Evolutionary conservation across 1,140 invertebrate species (phyloP), one percentile per base, ranked within the genome.

Genomic region (Venustaconcha ellipsiformis): DNA sequence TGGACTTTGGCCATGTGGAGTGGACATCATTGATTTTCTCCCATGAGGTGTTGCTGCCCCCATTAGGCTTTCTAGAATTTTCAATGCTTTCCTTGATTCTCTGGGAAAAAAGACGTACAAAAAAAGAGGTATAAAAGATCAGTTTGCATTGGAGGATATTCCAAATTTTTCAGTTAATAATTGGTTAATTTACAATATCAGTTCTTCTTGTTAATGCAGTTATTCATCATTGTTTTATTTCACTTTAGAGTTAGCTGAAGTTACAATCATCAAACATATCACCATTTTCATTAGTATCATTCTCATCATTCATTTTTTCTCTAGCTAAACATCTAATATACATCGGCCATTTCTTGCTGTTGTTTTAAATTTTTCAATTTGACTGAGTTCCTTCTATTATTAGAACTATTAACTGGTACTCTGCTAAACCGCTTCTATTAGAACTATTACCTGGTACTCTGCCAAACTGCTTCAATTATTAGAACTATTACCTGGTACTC

Each of bases 81-180:
- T 78, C 73, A 84, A 74, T 48, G 83, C 83, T 78, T 81, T 84
- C 74, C 80, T 82, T 66, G 83, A 79, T 78, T 84, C 83, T 75
- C 82, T 84, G 80, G 57, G 75, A 76, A 20, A 67, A 30, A 4
- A 30, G 26, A 30, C 26, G 4, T 30, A 0, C 26, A 30, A 30
- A 67, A 73, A 56, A 8, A 69, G 56, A 64, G 23, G 37, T 14
- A 12, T 58, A 18, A 20, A 59, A n/a, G 56, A 55, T 67, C 2
- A 15, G 18, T 5, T 14, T 18, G 57, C n/a, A 2, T 37, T 30
- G 11, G 8, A 11, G 8, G 59, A 30, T 14, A 37, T 30, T 11
- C 8, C 48, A 55, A 26, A 37, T 59, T 48, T n/a, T 37, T 17
- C 30, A 37, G n/a, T 18, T 15, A 66, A 14, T 23, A 14, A 20